These are phyloP conservation scores for Bombus pascuorum DNA, from an alignment of 1,140 invertebrate genomes.

Conservation along the genomic window DNA sequence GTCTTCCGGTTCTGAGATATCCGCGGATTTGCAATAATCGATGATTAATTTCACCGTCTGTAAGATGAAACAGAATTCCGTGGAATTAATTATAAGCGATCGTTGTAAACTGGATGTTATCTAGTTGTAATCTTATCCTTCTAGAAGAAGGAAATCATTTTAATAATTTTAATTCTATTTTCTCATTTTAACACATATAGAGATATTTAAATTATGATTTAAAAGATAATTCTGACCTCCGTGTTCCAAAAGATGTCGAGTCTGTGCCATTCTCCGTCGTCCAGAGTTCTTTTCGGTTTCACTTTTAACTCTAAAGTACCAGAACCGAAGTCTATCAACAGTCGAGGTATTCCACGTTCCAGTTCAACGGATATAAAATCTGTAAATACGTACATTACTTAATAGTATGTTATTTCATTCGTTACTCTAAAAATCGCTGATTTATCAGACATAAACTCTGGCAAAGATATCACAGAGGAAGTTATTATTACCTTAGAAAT, in stretches of 20 bases:
- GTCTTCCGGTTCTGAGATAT: slow-evolving; percentile 93
- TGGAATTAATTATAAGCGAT: too few species aligned
- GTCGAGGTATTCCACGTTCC: slow-evolving; percentile 93
- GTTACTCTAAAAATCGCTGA: neutral
- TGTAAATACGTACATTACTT: slow-evolving; percentile 23
- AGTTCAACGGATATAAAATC: slow-evolving; percentile 97
- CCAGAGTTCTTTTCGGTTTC: slow-evolving; percentile 92
- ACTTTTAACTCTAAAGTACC: slow-evolving; percentile 95
- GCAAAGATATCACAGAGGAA: too few species aligned
- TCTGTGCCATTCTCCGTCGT: slow-evolving; percentile 98
- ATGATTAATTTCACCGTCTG: slow-evolving; percentile 93
- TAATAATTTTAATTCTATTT: too few species aligned
- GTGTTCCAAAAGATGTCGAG: slow-evolving; percentile 98
- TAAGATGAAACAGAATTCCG: too few species aligned
- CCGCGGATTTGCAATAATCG: slow-evolving; percentile 94
- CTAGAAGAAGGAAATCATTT: neutral
- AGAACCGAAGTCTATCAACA: slow-evolving; percentile 97
- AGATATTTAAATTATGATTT: too few species aligned
- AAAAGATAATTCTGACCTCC: slow-evolving; percentile 83
- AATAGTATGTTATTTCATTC: too few species aligned
- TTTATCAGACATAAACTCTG: too few species aligned
- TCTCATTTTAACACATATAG: too few species aligned
- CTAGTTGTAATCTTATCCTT: too few species aligned
- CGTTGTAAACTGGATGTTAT: too few species aligned
- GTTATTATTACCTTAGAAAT: too few species aligned